Conservation (phyloP, 2,113 vertebrate species). For the Bettongia penicillata region DNA sequence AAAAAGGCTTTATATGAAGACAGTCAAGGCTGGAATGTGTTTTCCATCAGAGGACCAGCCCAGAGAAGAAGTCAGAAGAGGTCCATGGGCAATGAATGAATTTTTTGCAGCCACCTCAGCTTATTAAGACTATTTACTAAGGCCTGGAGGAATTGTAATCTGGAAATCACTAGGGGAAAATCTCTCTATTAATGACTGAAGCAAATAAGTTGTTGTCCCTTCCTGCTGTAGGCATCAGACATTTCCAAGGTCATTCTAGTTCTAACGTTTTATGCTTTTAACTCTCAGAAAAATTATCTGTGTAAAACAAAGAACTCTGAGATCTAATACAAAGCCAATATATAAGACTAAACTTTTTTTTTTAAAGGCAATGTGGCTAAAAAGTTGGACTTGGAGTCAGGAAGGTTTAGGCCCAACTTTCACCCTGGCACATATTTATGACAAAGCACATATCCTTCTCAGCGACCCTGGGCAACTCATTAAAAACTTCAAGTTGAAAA, state of each 20-base stretch:
- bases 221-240: background rate
- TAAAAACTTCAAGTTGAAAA: background rate
- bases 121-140: background rate
- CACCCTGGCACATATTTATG: background rate
- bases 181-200: background rate
- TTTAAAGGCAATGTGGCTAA: background rate
- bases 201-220: background rate
- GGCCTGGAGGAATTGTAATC: background rate
- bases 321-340: background rate
- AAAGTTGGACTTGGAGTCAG: background rate
- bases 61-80: background rate
- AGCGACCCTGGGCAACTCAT: background rate
- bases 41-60: background rate
- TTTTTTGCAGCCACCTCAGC: background rate
- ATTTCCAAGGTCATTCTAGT: background rate
- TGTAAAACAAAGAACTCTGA: background rate
- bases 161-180: background rate
- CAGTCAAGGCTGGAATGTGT: background rate
- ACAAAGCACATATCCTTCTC: background rate
- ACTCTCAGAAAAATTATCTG: background rate
- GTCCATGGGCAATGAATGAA: background rate
- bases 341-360: too few species aligned
- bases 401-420: background rate
- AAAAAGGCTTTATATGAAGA: background rate
- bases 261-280: background rate